Conservation (phyloP, 2,797 vertebrate species). For the Sparidentex hasta region DNA sequence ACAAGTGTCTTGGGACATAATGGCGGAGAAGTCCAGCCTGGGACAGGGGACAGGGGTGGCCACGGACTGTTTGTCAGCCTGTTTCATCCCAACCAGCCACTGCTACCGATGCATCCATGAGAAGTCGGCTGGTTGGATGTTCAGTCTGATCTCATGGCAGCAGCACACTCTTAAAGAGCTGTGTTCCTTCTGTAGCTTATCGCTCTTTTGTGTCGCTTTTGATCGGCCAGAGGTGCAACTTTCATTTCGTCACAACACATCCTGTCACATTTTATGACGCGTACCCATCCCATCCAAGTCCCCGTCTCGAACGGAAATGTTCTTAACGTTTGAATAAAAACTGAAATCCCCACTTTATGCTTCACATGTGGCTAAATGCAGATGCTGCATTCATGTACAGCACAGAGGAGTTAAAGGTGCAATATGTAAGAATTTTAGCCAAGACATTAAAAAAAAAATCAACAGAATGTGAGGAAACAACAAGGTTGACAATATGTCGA, state of each 20-base stretch:
- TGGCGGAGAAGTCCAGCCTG: conserved; percentile 26
- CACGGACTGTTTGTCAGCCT: conserved; percentile 18
- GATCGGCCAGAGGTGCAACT: conserved; percentile 84
- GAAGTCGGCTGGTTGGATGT: conserved; percentile 49
- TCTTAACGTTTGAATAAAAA: background rate
- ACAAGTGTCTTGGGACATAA: conserved; percentile 41
- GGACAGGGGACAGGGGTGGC: conserved; percentile 12
- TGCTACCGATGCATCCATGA: conserved; percentile 24
- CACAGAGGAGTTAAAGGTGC: no score
- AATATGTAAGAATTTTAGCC: no score
- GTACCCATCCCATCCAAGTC: conserved; percentile 42
- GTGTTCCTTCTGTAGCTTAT: conserved; percentile 91
- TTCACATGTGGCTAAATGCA: background rate
- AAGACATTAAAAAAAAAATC: no score
- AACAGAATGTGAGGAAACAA: no score
- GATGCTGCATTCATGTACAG: background rate
- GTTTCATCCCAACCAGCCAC: conserved; percentile 5
- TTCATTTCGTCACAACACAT: conserved; percentile 60
- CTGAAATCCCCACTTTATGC: background rate
- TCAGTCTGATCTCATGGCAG: conserved; percentile 32
- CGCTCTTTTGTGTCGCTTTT: conserved; percentile 89
- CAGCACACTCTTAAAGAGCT: conserved; percentile 79
- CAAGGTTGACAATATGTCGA: no score
- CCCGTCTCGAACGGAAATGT: background rate
- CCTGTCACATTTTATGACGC: conserved; percentile 45